phyloP scores from a whole-genome alignment of 2,888 invertebrate genomes.

The Odontomyia ornata region DNA sequence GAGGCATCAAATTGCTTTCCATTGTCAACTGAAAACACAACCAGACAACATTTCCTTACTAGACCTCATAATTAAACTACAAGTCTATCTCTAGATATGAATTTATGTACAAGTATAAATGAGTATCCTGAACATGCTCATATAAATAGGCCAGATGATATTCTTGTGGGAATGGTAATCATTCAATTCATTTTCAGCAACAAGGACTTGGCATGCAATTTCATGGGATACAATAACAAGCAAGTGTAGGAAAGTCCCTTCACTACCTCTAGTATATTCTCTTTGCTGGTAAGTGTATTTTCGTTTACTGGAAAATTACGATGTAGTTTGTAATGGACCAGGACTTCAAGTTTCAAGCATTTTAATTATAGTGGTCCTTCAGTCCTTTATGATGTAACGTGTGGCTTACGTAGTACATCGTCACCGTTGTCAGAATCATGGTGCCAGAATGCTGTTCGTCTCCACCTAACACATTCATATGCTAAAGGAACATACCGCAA shows the following conservation, averaged over 20 bases:
- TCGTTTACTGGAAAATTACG: background rate
- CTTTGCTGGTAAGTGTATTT: background rate
- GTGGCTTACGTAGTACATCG: background rate
- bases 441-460: background rate
- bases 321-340: background rate
- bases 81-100: background rate
- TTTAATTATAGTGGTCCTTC: constrained; percentile 15
- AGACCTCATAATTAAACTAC: background rate
- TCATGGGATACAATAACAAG: background rate
- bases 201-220: constrained; percentile 31
- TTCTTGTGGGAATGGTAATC: constrained; percentile 1
- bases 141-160: background rate
- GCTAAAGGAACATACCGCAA: constrained; percentile 1
- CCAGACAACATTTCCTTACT: constrained; percentile 4
- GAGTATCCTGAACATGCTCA: background rate
- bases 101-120: background rate
- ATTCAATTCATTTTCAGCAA: background rate
- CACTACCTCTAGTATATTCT: background rate
- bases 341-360: background rate
- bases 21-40: constrained; percentile 70
- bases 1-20: constrained; percentile 81
- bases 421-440: background rate
- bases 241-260: no score
- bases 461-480: background rate
- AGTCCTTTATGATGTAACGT: constrained; percentile 11